Evolutionary conservation across 2,888 invertebrate species (phyloP), one percentile per base, ranked within the genome.

Genomic region (Teleiodes luculella): DNA sequence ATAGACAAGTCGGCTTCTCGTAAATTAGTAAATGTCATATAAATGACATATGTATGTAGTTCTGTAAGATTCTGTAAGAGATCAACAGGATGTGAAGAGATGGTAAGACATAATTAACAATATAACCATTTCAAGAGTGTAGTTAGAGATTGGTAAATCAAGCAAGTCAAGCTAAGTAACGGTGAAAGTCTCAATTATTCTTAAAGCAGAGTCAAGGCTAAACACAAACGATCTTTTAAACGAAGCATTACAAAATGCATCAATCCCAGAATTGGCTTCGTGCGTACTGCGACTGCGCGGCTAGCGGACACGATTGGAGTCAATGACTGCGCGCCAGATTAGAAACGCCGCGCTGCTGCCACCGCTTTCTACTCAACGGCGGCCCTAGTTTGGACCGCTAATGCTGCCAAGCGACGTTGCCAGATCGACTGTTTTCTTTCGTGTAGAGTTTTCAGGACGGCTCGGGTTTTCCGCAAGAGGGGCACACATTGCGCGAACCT

Each of bases 241-340:
- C 43, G 43, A 20, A 18, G 43, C 43, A 24, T 43, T 24, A 43
- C 43, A 20, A 18, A 51, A 39, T 51, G 50, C 31, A 46, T 14
- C 14, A 24, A 8, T 47, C 31, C 39, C 39, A 11, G 50, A 53
- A 54, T 49, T 35, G 41, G 10, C 51, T 49, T 16, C 10, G 48
- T 54, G 54, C 55, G 55, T 24, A 24, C 24, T 35, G 47, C 30
- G 51, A 8, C 52, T 18, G 18, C 43, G 20, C 50, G 37, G 33
- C 13, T 52, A 35, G 55, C 52, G 52, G 55, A 16, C 51, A 18
- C 52, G 50, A 46, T 11, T 18, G 56, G 56, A 86, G 87, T 87
- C 87, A 87, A 78, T 87, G 87, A 87, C 86, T 86, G 87, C 62
- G 76, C 70, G 66, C 78, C 76, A 86, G 87, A 87, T 87, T 87